Conservation (phyloP, 2,888 invertebrate genomes). For the Ochropleura plecta region DNA sequence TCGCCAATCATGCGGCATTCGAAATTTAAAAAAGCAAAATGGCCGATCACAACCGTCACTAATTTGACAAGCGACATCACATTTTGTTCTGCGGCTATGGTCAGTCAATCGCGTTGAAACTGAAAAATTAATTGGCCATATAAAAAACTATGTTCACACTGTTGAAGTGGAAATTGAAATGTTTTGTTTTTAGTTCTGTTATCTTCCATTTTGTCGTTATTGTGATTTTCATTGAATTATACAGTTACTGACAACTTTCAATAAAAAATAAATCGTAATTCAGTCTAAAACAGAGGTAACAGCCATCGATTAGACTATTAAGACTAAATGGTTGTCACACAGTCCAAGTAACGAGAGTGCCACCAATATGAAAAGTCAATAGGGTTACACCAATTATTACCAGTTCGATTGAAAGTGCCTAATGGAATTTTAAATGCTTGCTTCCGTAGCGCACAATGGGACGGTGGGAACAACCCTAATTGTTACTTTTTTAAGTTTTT, state of each 20-base stretch:
- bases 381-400: constrained; percentile 73
- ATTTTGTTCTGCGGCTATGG: constrained; percentile 80
- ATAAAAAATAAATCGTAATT: constrained; percentile 18
- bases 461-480: constrained; percentile 81
- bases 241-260: background rate
- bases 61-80: constrained; percentile 88
- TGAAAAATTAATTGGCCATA: constrained; percentile 76
- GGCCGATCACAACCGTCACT: constrained; percentile 84
- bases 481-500: constrained; percentile 76
- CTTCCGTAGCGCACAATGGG: constrained; percentile 83
- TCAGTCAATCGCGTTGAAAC: constrained; percentile 67
- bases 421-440: constrained; percentile 90
- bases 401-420: constrained; percentile 79
- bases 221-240: background rate
- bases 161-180: constrained; percentile 36
- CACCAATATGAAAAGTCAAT: constrained; percentile 64
- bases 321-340: constrained; percentile 55
- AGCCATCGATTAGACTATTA: constrained; percentile 53
- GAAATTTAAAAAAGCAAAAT: constrained; percentile 88
- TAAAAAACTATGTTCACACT: constrained; percentile 56
- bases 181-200: constrained; percentile 4
- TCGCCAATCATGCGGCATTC: constrained; percentile 85
- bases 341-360: constrained; percentile 44
- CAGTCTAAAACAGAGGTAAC: constrained; percentile 33
- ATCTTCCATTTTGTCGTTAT: background rate